Evolutionary conservation across 2,888 invertebrate species (phyloP), one percentile per base, ranked within the genome.

Genomic region (Leptinotarsa rubiginosa): DNA sequence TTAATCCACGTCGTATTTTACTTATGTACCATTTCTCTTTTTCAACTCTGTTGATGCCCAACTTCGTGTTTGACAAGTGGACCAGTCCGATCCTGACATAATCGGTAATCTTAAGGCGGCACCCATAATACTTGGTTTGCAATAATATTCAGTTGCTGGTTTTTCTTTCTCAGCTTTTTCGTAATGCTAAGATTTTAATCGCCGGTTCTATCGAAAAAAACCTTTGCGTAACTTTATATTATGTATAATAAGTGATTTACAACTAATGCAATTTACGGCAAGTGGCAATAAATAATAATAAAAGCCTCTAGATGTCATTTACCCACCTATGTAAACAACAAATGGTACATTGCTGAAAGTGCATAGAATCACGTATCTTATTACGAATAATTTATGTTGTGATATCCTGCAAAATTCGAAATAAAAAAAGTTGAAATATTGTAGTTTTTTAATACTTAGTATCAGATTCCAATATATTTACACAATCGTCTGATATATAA

Each of bases 391-490:
- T 67, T 50, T 50, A 67, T 67, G 16, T 25, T 22, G 7, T 20
- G 67, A 22, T 65, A 47, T 65, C 18, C 4, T 12, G 52, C 62
- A 15, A 25, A 31, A 50, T 67, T n/a, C 16, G 52, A 71, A 76
- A 71, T 72, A 70, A 80, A 72, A 71, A 72, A 56, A 66, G 59
- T 70, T 72, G 50, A 73, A 78, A 71, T 79, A 76, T 81, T 71
- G 71, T 76, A 78, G 80, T 75, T 74, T 76, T 83, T 83, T 83
- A 83, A 83, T 83, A 81, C 82, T 83, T 81, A 81, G 81, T 82
- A 82, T 83, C 84, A 84, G 82, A 82, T 79, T 80, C 76, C 76
- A 76, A 77, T 72, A 77, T 72, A 74, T 79, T 72, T 78, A 78
- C 76, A 79, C 77, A 77, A 76, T 81, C 78, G 73, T 75, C 76